Conservation (phyloP, 2,797 vertebrate genomes). For the Sebastes flavidus region DNA sequence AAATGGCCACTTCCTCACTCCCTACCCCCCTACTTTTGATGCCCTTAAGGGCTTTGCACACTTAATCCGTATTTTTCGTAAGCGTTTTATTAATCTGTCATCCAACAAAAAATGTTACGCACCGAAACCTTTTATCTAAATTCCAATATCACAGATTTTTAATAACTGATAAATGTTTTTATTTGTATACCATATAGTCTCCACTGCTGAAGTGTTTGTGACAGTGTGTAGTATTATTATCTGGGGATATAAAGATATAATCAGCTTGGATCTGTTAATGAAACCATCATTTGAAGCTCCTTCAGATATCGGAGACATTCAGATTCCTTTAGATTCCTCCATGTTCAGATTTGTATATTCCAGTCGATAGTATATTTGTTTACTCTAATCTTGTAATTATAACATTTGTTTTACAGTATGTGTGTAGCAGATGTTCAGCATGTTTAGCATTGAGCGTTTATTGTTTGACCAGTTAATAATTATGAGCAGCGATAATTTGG, state of each 20-base stretch:
- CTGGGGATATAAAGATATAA: slow-evolving; percentile 5
- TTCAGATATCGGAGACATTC: neutral
- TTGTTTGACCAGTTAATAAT: slow-evolving; percentile 58
- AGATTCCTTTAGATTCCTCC: slow-evolving; percentile 17
- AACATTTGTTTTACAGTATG: slow-evolving; percentile 25
- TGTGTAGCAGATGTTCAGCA: slow-evolving; percentile 43
- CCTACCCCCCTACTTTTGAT: no score
- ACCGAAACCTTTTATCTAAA: no score
- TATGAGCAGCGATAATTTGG: slow-evolving; percentile 30
- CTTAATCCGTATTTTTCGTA: no score
- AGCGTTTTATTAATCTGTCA: no score
- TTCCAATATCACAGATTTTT: no score
- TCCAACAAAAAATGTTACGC: no score
- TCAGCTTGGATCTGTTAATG: slow-evolving; percentile 9
- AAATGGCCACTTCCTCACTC: no score
- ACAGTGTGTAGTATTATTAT: slow-evolving; percentile 4
- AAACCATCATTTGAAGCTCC: slow-evolving; percentile 1
- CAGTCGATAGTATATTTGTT: slow-evolving; percentile 19
- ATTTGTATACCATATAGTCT: no score
- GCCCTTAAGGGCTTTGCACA: no score
- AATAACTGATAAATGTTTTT: no score
- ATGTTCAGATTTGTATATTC: slow-evolving; percentile 14
- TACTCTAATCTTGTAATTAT: slow-evolving; percentile 51
- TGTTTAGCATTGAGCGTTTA: slow-evolving; percentile 25
- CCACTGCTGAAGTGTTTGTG: no score